A percentile compares a stretch with the other conserved stretches of the same genome.
Conservation (phyloP, 2,888 invertebrate genomes). For the Yponomeuta plumbellus region DNA sequence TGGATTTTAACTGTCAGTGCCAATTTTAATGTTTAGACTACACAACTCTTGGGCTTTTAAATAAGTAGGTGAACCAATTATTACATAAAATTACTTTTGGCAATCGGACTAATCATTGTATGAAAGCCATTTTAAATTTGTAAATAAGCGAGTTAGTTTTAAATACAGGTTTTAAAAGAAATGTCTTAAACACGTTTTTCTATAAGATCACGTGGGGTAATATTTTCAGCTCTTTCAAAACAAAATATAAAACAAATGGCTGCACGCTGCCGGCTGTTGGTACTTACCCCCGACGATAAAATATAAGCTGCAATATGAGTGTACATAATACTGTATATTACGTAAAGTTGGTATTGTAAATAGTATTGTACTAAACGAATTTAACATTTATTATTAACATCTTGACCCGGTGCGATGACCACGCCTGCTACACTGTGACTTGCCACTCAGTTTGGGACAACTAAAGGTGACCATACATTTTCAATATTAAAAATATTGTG, state of each 20-base stretch:
- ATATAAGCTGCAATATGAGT: conserved; percentile 49
- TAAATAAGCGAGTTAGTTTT: conserved; percentile 11
- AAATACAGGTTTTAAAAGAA: conserved; percentile 10
- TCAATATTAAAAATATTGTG: too few species aligned
- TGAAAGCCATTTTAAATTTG: conserved; percentile 15
- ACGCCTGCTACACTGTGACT: conserved; percentile 27
- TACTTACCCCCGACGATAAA: neutral
- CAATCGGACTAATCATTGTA: too few species aligned
- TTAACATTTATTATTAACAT: conserved; percentile 54
- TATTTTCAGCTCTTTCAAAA: too few species aligned
- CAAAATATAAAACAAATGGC: too few species aligned
- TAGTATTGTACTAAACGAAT: conserved; percentile 69
- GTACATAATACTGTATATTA: conserved; percentile 39
- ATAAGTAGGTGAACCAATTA: too few species aligned
- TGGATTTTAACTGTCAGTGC: conserved; percentile 43
- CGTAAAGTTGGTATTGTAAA: conserved; percentile 61
- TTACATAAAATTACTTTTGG: neutral
- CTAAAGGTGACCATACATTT: too few species aligned
- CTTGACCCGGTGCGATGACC: conserved; percentile 41
- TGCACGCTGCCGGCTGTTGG: conserved; percentile 1
- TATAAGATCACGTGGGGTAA: too few species aligned
- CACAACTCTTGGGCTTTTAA: too few species aligned
- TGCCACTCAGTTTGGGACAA: neutral
- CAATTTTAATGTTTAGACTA: conserved; percentile 34
- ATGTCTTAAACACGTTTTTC: neutral